Conservation (phyloP, 2,888 invertebrate species). For the Dorcus parallelipipedus region DNA sequence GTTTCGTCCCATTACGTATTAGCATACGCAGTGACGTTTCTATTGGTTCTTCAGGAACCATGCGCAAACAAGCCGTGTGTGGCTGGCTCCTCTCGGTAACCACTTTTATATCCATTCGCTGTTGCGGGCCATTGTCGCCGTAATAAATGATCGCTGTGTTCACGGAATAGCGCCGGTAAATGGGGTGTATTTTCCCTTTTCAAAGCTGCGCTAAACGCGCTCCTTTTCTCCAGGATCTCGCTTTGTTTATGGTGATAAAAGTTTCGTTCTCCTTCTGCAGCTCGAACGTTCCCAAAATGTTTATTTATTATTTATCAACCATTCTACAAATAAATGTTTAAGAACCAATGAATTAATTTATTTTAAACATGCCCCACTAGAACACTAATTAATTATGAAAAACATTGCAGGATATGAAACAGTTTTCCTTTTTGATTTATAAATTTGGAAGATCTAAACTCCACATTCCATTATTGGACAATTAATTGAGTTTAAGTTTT, state of each 20-base stretch:
- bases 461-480: too few species aligned
- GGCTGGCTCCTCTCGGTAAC: constrained; percentile 29
- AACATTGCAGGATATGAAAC: too few species aligned
- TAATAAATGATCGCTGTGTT: constrained; percentile 42
- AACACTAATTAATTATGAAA: too few species aligned
- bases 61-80: constrained; percentile 28
- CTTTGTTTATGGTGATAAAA: constrained; percentile 18
- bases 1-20: constrained; percentile 25
- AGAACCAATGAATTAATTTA: too few species aligned
- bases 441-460: too few species aligned
- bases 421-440: too few species aligned
- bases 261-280: neutral
- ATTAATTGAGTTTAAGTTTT: too few species aligned
- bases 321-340: too few species aligned
- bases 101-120: constrained; percentile 37
- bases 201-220: constrained; percentile 31
- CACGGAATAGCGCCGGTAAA: constrained; percentile 34
- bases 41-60: constrained; percentile 25
- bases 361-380: too few species aligned
- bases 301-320: too few species aligned
- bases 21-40: constrained; percentile 18
- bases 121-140: constrained; percentile 40
- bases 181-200: constrained; percentile 36
- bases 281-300: too few species aligned
- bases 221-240: constrained; percentile 27